phyloP scores from a whole-genome alignment of 2,888 invertebrate species.

The Caprella mutica region DNA sequence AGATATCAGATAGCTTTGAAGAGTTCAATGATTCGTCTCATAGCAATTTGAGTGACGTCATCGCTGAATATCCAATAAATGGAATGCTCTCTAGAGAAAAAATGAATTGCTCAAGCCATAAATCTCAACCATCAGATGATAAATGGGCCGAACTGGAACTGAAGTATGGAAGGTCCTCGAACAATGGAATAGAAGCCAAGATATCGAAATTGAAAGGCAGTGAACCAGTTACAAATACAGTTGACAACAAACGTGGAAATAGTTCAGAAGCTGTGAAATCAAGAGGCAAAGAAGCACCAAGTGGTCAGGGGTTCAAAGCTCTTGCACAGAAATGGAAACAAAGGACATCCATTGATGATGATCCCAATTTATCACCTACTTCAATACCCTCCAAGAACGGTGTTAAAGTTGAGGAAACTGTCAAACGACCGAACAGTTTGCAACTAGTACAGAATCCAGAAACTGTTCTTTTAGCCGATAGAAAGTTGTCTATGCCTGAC shows the following conservation, averaged over 20 bases:
- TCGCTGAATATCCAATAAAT: constrained; percentile 23
- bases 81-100: too few species aligned
- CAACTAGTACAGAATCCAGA: constrained; percentile 20
- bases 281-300: constrained; percentile 16
- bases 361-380: not conserved
- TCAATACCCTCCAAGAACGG: constrained; percentile 16
- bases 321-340: constrained; percentile 41
- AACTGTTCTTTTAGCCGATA: constrained; percentile 27
- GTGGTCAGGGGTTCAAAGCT: constrained; percentile 38
- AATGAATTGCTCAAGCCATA: too few species aligned
- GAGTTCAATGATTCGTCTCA: not conserved
- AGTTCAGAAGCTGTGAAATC: too few species aligned
- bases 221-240: too few species aligned
- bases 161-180: constrained; percentile 18
- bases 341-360: constrained; percentile 18
- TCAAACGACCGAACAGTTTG: constrained; percentile 9
- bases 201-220: too few species aligned
- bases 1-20: constrained; percentile 24
- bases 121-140: too few species aligned
- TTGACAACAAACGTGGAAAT: too few species aligned
- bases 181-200: too few species aligned
- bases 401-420: not conserved
- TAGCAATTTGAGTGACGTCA: constrained; percentile 19
- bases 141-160: constrained; percentile 24
- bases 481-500: constrained; percentile 33